phyloP scores from a whole-genome alignment of 2,888 invertebrate genomes.

The Ornithoptera priamus region DNA sequence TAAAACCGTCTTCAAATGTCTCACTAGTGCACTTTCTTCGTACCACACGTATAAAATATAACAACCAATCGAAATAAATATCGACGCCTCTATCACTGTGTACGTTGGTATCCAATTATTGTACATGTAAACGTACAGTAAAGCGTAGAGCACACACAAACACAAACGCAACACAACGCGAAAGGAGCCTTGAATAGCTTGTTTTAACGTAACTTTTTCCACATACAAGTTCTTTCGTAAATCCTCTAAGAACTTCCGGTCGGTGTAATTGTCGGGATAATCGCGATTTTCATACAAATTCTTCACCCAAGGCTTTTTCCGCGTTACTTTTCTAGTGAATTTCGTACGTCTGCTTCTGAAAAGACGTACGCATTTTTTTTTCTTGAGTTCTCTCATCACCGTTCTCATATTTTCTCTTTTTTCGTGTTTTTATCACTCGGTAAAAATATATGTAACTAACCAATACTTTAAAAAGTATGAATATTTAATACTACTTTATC shows the following conservation, averaged over 20 bases:
- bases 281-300: slow-evolving; percentile 93
- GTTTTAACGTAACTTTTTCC: slow-evolving; percentile 84
- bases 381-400: slow-evolving; percentile 28
- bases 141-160: slow-evolving; percentile 85
- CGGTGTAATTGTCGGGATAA: slow-evolving; percentile 96
- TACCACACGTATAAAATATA: slow-evolving; percentile 81
- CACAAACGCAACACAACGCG: slow-evolving; percentile 90
- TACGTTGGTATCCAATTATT: slow-evolving; percentile 84
- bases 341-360: slow-evolving; percentile 66
- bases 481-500: too few species aligned
- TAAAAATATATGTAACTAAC: too few species aligned
- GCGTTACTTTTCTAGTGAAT: slow-evolving; percentile 44
- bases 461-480: too few species aligned
- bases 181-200: slow-evolving; percentile 88
- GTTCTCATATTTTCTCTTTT: background rate
- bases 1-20: slow-evolving; percentile 88
- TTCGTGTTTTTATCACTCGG: too few species aligned
- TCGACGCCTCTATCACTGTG: slow-evolving; percentile 80
- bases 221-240: slow-evolving; percentile 90
- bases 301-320: slow-evolving; percentile 87
- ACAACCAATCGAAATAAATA: slow-evolving; percentile 78
- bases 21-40: slow-evolving; percentile 53
- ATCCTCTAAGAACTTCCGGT: slow-evolving; percentile 91
- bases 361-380: slow-evolving; percentile 40
- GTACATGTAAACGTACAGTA: slow-evolving; percentile 86